A percentile compares a stretch with the other conserved stretches of the same genome.
These are phyloP conservation scores for Amyelois transitella DNA, from an alignment of 1,140 invertebrate genomes.

Conservation along the genomic window DNA sequence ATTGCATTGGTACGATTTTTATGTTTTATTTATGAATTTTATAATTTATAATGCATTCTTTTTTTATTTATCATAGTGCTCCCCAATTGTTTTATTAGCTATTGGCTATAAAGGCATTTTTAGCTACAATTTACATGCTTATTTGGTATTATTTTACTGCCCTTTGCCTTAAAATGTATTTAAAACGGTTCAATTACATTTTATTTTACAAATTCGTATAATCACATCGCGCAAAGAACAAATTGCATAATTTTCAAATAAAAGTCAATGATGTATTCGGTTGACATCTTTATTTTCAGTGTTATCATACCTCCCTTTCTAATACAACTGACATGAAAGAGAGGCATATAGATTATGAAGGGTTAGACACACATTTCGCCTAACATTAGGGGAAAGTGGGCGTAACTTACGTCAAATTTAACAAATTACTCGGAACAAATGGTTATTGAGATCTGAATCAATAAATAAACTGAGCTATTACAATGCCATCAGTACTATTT, in stretches of 20 bases:
- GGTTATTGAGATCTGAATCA: constrained; percentile 8
- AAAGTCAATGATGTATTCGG: constrained; percentile 24
- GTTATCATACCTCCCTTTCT: constrained; percentile 17
- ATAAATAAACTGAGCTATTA: background rate
- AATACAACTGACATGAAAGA: constrained; percentile 8
- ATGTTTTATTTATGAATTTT: too few species aligned
- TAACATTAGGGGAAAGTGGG: constrained; percentile 47
- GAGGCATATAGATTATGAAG: constrained; percentile 4
- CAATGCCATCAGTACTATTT: background rate
- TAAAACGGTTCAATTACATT: too few species aligned
- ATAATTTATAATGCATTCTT: too few species aligned
- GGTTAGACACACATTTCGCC: constrained; percentile 5
- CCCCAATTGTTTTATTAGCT: too few species aligned
- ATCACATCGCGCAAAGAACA: background rate
- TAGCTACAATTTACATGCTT: too few species aligned
- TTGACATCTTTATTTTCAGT: constrained; percentile 29
- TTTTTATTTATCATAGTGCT: too few species aligned
- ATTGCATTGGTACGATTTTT: too few species aligned
- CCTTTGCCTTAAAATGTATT: too few species aligned
- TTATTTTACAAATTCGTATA: background rate
- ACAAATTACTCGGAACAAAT: constrained; percentile 55
- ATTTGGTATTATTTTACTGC: too few species aligned
- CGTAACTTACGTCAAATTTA: constrained; percentile 53
- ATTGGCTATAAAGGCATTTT: too few species aligned
- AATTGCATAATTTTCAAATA: constrained; percentile 46